Base-by-base conservation (phyloP, 2,797 vertebrate genomes). In the Siniperca scherzeri region DNA sequence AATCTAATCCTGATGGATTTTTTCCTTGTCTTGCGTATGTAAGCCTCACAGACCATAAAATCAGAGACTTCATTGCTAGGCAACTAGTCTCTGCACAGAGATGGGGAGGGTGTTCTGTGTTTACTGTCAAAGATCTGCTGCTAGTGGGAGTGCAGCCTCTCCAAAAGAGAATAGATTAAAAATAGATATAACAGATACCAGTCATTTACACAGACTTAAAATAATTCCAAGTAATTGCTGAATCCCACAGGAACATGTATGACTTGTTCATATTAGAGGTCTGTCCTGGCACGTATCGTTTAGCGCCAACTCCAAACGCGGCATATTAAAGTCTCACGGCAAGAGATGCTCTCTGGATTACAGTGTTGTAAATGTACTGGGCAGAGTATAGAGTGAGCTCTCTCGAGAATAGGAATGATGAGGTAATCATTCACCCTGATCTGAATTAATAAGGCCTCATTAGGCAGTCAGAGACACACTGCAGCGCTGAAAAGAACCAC, bases 31-130 rank as follows among this genome's bases (percentile, higher is more conserved):
- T 91, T 89, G 78, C 57, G 82, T 78, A 87, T 91, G 83, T 91
- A 93, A 95, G 93, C 92, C 91, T 95, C 93, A 93, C 91, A 93
- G 92, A 95, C 93, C 94, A 95, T 93, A 95, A 95, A 96, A 96
- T 94, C 93, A 93, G 90, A 92, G 90, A 95, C 94, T 94, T 94
- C 94, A 96, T 96, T 96, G 96, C 96, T 96, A 96, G 96, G 96
- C 95, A 96, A 96, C 96, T 94, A 96, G 94, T 95, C 92, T 93
- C 93, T 90, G 94, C 91, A 93, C 91, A 91, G 90, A 92, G 92
- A 92, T 80, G 89, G 85, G 87, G 90, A 87, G 90, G 87, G 86
- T 71, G 85, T 89, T 93, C 87, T 60, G 80, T 93, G 88, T 93
- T 94, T 90, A 90, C 91, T 89, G 92, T 92, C 88, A 91, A 91